A percentile compares a stretch with the other conserved stretches of the same genome.
These are phyloP conservation scores for Steinernema feltiae DNA, from an alignment of 1,140 invertebrate genomes.

Conservation along the genomic window DNA sequence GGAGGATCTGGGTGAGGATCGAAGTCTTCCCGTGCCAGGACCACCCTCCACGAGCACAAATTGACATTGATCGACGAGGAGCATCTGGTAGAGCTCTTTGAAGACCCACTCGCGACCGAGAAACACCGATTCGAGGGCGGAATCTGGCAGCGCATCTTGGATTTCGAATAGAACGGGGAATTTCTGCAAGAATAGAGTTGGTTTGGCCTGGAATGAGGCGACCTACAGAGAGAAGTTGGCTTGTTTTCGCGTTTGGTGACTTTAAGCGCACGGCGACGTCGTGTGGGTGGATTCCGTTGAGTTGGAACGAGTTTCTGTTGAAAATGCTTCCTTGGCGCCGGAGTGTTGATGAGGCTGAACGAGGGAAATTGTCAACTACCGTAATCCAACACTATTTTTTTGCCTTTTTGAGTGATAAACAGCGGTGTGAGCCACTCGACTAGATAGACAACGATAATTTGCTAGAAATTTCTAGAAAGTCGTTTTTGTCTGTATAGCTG, in stretches of 20 bases:
- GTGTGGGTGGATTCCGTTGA: constrained; percentile 2
- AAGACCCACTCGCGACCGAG: constrained; percentile 33
- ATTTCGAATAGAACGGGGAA: background rate
- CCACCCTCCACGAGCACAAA: constrained; percentile 26
- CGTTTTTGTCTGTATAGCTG: no score
- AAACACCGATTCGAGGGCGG: constrained; percentile 21
- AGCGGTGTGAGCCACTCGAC: no score
- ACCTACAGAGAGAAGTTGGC: background rate
- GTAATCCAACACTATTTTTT: background rate
- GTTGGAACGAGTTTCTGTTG: background rate
- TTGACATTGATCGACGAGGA: constrained; percentile 20
- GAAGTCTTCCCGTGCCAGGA: constrained; percentile 26
- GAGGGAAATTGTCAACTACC: background rate
- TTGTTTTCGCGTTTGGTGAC: constrained; percentile 2
- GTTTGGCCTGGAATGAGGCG: background rate
- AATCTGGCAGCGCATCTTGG: background rate
- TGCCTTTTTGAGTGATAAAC: background rate
- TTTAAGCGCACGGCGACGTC: background rate
- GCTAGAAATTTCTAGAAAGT: no score
- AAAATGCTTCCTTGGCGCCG: constrained; percentile 11
- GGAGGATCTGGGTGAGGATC: constrained; percentile 26
- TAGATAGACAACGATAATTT: no score
- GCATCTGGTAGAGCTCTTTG: constrained; percentile 28
- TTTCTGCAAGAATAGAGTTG: background rate
- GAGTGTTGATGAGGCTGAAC: background rate